These are phyloP conservation scores for Pinctada fucata DNA, from an alignment of 2,888 invertebrate species.

Conservation along the genomic window DNA sequence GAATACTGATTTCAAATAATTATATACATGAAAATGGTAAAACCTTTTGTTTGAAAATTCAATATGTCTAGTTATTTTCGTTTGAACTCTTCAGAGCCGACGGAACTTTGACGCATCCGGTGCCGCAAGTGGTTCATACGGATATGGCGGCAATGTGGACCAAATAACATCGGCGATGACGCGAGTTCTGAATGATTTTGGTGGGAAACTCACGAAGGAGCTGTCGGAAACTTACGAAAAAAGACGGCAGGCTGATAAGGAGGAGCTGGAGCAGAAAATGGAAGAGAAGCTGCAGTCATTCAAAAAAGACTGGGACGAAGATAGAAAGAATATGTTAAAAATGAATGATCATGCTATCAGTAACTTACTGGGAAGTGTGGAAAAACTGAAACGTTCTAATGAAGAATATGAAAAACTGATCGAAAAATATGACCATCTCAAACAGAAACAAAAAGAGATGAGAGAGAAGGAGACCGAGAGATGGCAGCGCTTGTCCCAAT, in stretches of 20 bases:
- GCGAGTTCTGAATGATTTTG: constrained; percentile 28
- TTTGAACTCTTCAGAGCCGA: not conserved
- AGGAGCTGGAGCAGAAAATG: constrained; percentile 33
- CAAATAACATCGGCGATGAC: constrained; percentile 24
- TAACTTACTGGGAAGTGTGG: constrained; percentile 29
- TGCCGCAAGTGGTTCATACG: constrained; percentile 11
- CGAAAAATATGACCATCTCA: constrained; percentile 39
- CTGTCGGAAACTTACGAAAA: constrained; percentile 23
- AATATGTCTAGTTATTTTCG: no score
- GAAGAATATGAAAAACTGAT: constrained; percentile 26
- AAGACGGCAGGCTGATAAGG: constrained; percentile 15
- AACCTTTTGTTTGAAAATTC: no score
- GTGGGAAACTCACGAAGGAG: constrained; percentile 28
- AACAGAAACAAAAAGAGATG: constrained; percentile 33
- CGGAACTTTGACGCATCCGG: constrained; percentile 12
- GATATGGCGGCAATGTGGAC: constrained; percentile 17
- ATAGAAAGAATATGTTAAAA: constrained; percentile 22
- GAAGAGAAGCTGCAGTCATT: constrained; percentile 28
- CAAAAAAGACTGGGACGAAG: constrained; percentile 29
- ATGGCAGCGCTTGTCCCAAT: constrained; percentile 35
- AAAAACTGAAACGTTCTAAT: constrained; percentile 26
- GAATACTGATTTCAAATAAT: no score
- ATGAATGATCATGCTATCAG: constrained; percentile 36
- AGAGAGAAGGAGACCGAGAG: constrained; percentile 37
- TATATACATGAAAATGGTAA: no score